Evolutionary conservation across 2,888 invertebrate species (phyloP).

Genomic region (Piscicola geometra): DNA sequence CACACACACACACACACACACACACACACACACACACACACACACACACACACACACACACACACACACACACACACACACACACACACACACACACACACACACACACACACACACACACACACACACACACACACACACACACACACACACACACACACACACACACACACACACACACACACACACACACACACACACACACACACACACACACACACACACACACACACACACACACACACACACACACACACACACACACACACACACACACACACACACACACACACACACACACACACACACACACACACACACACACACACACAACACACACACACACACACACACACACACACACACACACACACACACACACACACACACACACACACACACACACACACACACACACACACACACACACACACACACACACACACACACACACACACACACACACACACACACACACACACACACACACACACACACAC

Average conservation of each 20-base stretch:
- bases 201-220: neutral
- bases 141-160: too few species aligned
- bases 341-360: constrained; percentile 15
- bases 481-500: constrained; percentile 30
- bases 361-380: constrained; percentile 27
- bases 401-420: constrained; percentile 29
- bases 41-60: too few species aligned
- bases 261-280: constrained; percentile 1
- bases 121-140: too few species aligned
- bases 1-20: too few species aligned
- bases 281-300: constrained; percentile 9
- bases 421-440: constrained; percentile 26
- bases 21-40: too few species aligned
- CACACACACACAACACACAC: neutral
- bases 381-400: constrained; percentile 27
- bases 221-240: neutral
- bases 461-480: neutral
- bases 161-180: too few species aligned
- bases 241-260: constrained; percentile 7
- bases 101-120: too few species aligned
- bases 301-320: constrained; percentile 11
- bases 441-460: constrained; percentile 22
- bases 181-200: neutral
- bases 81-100: too few species aligned
- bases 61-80: too few species aligned